Evolutionary conservation across 1,140 invertebrate species (phyloP).

Genomic region (Reticulitermes speratus): DNA sequence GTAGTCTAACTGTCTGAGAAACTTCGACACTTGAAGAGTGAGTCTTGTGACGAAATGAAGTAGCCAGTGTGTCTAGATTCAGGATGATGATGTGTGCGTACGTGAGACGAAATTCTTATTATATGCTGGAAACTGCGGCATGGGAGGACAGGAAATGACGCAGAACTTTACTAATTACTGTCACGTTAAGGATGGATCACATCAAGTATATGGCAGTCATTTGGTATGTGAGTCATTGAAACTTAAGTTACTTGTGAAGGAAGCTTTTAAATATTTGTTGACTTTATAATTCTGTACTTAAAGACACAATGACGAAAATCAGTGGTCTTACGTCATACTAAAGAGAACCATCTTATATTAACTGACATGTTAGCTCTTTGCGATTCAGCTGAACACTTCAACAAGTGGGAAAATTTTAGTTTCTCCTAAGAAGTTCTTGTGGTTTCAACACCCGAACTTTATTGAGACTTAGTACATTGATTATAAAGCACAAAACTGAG

Average conservation of each 20-base stretch:
- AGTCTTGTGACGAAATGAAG: background rate
- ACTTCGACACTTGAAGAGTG: no score
- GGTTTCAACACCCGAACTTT: no score
- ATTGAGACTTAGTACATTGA: no score
- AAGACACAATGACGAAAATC: background rate
- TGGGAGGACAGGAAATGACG: conserved; percentile 12
- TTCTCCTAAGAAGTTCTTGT: no score
- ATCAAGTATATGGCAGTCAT: background rate
- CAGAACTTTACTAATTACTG: background rate
- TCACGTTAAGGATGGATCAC: background rate
- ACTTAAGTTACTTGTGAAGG: background rate
- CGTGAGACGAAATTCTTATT: conserved; percentile 16
- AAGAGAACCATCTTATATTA: background rate
- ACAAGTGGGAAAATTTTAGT: no score
- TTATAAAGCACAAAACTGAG: no score
- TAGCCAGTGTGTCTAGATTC: background rate
- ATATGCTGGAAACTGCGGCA: background rate
- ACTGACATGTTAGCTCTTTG: no score
- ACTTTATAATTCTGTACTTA: conserved; percentile 2
- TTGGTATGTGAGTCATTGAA: background rate
- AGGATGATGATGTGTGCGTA: background rate
- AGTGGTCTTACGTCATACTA: background rate
- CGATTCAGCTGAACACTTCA: no score
- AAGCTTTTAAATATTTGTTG: background rate
- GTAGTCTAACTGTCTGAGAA: no score